Evolutionary conservation across 2,797 vertebrate genomes (phyloP).

Genomic region (Melopsittacus undulatus): DNA sequence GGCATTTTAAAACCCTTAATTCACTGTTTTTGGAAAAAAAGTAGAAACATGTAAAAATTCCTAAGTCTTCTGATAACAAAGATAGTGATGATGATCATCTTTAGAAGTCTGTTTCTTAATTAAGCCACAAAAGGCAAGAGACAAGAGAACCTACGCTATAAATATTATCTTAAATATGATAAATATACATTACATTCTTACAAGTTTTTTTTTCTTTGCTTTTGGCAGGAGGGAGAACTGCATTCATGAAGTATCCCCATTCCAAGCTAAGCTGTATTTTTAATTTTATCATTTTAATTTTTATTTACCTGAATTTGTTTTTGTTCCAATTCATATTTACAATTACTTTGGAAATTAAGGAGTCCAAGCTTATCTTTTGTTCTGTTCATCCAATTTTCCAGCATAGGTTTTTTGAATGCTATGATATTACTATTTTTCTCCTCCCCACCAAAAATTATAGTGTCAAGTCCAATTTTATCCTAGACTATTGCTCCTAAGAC

Average conservation of each 20-base stretch:
- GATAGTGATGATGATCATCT: neutral
- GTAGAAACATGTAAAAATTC: neutral
- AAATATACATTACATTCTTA: neutral
- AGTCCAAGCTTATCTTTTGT: neutral
- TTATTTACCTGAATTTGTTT: neutral
- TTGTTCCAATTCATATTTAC: neutral
- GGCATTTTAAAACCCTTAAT: neutral
- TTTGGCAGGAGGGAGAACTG: neutral
- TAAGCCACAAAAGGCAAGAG: neutral
- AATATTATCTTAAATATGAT: neutral
- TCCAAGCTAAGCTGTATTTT: neutral
- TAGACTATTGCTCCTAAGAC: neutral
- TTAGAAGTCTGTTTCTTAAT: neutral
- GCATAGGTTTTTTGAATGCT: neutral
- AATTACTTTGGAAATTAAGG: neutral
- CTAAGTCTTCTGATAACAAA: conserved; percentile 13
- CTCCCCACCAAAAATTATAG: neutral
- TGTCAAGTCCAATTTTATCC: neutral
- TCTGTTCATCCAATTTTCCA: neutral
- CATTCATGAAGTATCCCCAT: neutral
- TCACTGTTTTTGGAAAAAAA: neutral
- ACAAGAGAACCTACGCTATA: neutral
- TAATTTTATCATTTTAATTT: neutral
- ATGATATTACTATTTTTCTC: neutral
- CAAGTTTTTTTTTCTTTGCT: neutral